Base-by-base conservation (phyloP, 2,797 vertebrate genomes). In the Echiichthys vipera region DNA sequence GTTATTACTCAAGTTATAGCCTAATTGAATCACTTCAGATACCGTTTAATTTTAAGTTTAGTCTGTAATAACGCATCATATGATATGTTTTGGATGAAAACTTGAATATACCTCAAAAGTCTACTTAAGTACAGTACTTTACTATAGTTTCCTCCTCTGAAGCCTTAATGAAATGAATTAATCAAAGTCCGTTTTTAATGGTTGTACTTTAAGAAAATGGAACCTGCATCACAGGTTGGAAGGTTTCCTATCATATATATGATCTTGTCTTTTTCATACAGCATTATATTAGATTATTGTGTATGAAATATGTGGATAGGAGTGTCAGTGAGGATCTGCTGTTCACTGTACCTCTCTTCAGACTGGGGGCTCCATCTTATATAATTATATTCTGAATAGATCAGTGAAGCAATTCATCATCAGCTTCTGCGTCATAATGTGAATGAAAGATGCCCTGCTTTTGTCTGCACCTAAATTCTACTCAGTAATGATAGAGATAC, bases 361-460 rank as follows among this genome's bases (percentile, higher is more conserved):
- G 40, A n/a, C 40, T 39, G 9, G 11, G 1, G 7, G 5, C 45
- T 62, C n/a, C 3, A 17, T 70, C 11, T 75, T 11, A 45, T 53
- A 12, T 65, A 30, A 64, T 53, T 50, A 17, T 22, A 20, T 8
- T 64, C 18, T 36, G 40, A 58, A 71, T 43, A 39, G 20, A 64
- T 34, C 34, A 36, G 2, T 65, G 36, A 78, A 50, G 63, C 59
- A 46, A 32, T 39, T 63, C 49, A 73, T 79, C 71, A 66, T 51
- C 34, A 43, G 56, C 46, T 63, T 67, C 53, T 64, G 22, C 49
- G 27, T 83, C 65, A 45, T 7, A 34, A 20, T 22, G 51, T 62
- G 58, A 78, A 82, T 85, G 71, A 80, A 65, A 90, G 56, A 80
- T 54, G 49, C 10, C 10, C 14, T 0, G 5, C 69, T 65, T 70